A percentile compares a stretch with the other conserved stretches of the same genome.
These are phyloP conservation scores for Dioctria linearis DNA, from an alignment of 2,888 invertebrate genomes.

Conservation along the genomic window DNA sequence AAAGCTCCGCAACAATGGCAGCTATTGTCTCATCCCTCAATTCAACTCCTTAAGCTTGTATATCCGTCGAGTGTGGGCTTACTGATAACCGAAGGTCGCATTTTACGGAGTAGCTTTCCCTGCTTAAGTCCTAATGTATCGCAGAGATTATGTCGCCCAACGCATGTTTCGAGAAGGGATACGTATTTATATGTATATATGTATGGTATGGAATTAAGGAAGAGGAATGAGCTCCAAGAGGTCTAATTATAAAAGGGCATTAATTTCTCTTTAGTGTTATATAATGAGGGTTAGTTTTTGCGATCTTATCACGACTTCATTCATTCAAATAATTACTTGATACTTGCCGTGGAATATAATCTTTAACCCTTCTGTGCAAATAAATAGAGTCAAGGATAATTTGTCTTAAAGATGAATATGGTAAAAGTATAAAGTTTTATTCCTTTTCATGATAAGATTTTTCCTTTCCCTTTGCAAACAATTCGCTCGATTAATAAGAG, in stretches of 20 bases:
- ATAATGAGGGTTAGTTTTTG: slow-evolving; percentile 49
- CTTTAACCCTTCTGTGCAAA: slow-evolving; percentile 23
- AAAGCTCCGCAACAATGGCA: slow-evolving; percentile 34
- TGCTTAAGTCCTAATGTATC: slow-evolving; percentile 49
- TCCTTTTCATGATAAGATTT: neutral
- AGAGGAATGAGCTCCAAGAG: slow-evolving; percentile 29
- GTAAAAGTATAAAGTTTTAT: neutral
- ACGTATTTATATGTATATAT: neutral
- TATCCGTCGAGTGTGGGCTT: slow-evolving; percentile 44
- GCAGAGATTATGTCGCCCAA: slow-evolving; percentile 44
- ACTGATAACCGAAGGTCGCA: slow-evolving; percentile 49
- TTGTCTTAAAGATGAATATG: neutral
- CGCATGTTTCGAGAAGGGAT: slow-evolving; percentile 34
- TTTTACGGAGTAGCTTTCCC: slow-evolving; percentile 48
- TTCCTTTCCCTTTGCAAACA: slow-evolving; percentile 4
- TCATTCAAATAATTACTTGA: slow-evolving; percentile 35
- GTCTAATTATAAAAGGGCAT: slow-evolving; percentile 50
- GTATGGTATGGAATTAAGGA: slow-evolving; percentile 10
- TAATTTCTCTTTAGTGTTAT: slow-evolving; percentile 47
- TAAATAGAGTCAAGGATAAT: neutral
- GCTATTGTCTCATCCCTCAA: slow-evolving; percentile 35
- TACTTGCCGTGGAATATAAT: slow-evolving; percentile 24
- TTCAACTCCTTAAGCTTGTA: slow-evolving; percentile 10
- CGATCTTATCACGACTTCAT: slow-evolving; percentile 38
- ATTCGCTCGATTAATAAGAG: neutral